Base-by-base conservation (phyloP, 2,113 vertebrate species). In the Astur gentilis region DNA sequence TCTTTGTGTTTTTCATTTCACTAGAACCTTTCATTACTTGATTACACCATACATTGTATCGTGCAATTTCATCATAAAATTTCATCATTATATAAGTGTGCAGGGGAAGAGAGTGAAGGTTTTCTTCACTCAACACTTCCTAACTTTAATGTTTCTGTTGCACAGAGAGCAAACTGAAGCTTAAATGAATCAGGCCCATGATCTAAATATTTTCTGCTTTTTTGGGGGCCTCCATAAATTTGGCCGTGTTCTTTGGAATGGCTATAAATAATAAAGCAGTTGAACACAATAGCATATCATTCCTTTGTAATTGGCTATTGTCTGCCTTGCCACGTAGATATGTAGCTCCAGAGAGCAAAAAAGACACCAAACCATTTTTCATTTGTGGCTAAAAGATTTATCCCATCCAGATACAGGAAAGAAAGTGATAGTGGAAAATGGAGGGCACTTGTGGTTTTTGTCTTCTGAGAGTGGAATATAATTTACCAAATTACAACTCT, bases 1-100 rank as follows among this genome's bases (percentile, higher is more conserved):
- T 93, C 91, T 92, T 90, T 96, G 44, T 95, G 65, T 91, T 96
- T 95, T 93, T 95, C 81, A 87, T 97, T 95, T 94, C 89, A 89
- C 78, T 94, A 85, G 62, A 95, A 82, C 44, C 91, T 94, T 93
- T 96, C 95, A 95, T 95, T 96, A 93, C 81, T 89, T 91, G 77
- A 96, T 89, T 95, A 83, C 81, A 93, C 83, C 62, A 85, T 89
- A 83, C 75, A 85, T 94, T 88, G 85, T 94, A 93, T 88, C 23
- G 0, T 94, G 75, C 58, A 92, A 95, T 95, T 95, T 95, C 95
- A 96, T 92, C 72, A 81, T 90, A 90, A 95, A 96, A 92, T 94
- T 85, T 96, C 90, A 94, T 90, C 87, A 86, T 80, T 91, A 65
- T 93, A 47, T 83, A 83, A 86, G 44, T 6, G 31, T 80, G 78